Base-by-base conservation (phyloP, 2,113 vertebrate species). In the Thamnaconus septentrionalis region DNA sequence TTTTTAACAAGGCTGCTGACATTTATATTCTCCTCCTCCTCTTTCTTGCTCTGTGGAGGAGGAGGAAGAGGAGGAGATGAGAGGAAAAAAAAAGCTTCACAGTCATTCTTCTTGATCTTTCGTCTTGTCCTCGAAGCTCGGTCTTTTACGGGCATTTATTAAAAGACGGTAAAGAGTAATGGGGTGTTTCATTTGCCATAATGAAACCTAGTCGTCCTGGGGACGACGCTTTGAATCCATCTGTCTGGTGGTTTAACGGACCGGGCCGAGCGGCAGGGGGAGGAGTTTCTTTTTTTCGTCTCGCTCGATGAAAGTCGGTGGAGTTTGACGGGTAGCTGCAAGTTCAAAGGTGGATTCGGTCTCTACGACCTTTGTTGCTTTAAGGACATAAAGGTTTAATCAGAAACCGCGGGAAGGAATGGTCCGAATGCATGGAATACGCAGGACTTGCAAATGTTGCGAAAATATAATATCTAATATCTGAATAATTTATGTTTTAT, bases 171-270 rank as follows among this genome's bases (percentile, higher is more conserved):
- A 75, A 87, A 88, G 71, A 50, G 71, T 85, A 85, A 87, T 85
- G 80, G 82, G 56, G 81, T 91, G 87, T 88, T 91, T 88, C 78
- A 89, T 88, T 90, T 85, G 73, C 59, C 67, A 75, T 87, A 64
- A 82, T 87, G 83, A 85, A 88, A 86, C 73, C 58, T 73, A 86
- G 87, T 84, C 85, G 75, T 76, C 54, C 71, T 65, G 44, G 61
- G 71, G 75, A 82, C 65, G 65, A 62, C 70, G 57, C 74, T 87
- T 84, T 84, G 84, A 84, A 81, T 81, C 80, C 66, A 78, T 80
- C 74, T 82, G 78, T 84, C 77, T 58, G 41, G 58, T 62, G 69
- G 76, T 85, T 85, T 82, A 80, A 80, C 79, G 61, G 83, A 75
- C 54, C 4, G 42, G 73, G 69, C 72, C 71, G 69, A 53, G 43